Evolutionary conservation across 1,140 invertebrate genomes (phyloP), one percentile per base, ranked within the genome.

Genomic region (Drosophila persimilis): DNA sequence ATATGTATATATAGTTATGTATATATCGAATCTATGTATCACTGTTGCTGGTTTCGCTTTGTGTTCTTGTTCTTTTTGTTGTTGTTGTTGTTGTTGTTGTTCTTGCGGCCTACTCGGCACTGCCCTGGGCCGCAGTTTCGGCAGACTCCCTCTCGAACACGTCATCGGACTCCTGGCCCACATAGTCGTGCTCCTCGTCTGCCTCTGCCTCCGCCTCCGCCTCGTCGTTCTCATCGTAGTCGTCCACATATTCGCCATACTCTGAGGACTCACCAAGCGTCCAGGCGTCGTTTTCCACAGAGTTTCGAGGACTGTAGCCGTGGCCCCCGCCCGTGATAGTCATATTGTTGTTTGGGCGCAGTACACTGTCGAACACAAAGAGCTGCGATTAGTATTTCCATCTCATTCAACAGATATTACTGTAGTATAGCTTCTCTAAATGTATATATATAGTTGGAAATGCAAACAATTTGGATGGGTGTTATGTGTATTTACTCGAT

Each of bases 231-330:
- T 85, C 83, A 13, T 77, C 69, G 39, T 86, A 76, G 35, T 84
- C 80, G 22, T 84, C 80, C 15, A 64, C 60, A 64, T 85, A 80
- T 43, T 85, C 81, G 6, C 74, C 83, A 52, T 63, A 86, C 52
- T 88, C 83, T 0, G 84, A 88, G 35, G 83, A 88, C 43, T 88
- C 83, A 88, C 83, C 83, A 88, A 83, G 83, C 83, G 64, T 88
- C 83, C 83, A 88, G 29, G 79, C 84, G 84, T 83, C 84, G 78
- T 88, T 77, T 79, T 88, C 83, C 83, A 88, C 54, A 55, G 83
- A 88, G 62, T 88, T 88, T 88, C 84, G 62, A 48, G 83, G 78
- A 53, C 83, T 88, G 83, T 88, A 88, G 47, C 75, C 60, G 35
- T 62, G 55, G 70, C 65, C 79, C 48, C 63, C 73, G 77, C 81